Evolutionary conservation across 1,140 invertebrate genomes (phyloP).

Genomic region (Cydia pomonella): DNA sequence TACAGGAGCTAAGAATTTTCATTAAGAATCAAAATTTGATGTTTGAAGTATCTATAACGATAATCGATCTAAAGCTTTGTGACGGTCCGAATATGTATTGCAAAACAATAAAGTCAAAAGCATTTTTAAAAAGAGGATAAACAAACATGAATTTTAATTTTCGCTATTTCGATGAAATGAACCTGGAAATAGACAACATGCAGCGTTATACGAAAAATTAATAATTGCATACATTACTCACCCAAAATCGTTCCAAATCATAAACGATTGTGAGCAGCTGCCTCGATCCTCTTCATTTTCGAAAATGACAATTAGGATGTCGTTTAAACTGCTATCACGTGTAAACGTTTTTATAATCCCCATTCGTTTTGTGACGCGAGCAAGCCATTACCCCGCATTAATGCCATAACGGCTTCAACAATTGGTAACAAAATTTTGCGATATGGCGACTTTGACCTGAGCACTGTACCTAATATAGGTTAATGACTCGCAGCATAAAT

Average conservation of each 20-base stretch:
- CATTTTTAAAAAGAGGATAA: too few species aligned
- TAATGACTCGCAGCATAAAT: slow-evolving; percentile 16
- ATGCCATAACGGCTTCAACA: slow-evolving; percentile 24
- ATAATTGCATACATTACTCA: too few species aligned
- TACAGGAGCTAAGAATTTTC: too few species aligned
- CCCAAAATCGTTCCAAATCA: not conserved
- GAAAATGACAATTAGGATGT: slow-evolving; percentile 27
- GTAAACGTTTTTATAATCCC: slow-evolving; percentile 31
- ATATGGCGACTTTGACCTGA: slow-evolving; percentile 22
- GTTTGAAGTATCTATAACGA: too few species aligned
- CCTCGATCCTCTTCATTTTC: slow-evolving; percentile 9
- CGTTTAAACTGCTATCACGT: slow-evolving; percentile 27
- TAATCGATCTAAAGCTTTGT: too few species aligned
- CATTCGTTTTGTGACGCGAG: slow-evolving; percentile 15
- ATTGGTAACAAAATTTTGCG: slow-evolving; percentile 33
- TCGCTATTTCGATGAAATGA: too few species aligned
- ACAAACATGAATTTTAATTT: too few species aligned
- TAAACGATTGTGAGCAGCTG: not conserved
- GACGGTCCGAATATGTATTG: too few species aligned
- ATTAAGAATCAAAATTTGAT: too few species aligned
- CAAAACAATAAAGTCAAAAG: too few species aligned
- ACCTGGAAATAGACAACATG: too few species aligned
- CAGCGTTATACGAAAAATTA: too few species aligned
- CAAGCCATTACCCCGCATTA: slow-evolving; percentile 21
- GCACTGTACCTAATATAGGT: slow-evolving; percentile 16